Percentiles rank a stretch among this genome's conserved stretches.
Conservation (phyloP, 2,888 invertebrate species). For the Spisula subtruncata region DNA sequence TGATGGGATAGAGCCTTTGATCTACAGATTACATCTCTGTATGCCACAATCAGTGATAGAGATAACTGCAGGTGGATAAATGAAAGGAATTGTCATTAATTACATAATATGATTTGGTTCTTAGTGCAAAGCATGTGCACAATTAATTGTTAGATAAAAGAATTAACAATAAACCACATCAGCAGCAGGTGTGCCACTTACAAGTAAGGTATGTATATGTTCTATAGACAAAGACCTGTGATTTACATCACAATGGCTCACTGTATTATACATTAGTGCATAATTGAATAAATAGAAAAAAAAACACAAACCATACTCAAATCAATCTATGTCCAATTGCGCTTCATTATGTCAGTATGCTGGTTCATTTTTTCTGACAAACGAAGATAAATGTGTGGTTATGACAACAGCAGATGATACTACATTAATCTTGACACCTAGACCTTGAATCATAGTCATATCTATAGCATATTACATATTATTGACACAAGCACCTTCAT, state of each 20-base stretch:
- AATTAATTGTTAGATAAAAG: conserved; percentile 27
- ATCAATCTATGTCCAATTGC: conserved; percentile 20
- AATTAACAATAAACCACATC: neutral
- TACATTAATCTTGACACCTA: neutral
- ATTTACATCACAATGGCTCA: neutral
- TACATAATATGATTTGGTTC: neutral
- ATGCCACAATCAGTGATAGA: neutral
- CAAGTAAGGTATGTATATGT: neutral
- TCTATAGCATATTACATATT: no score
- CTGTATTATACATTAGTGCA: neutral
- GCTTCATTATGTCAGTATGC: neutral
- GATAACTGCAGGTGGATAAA: neutral
- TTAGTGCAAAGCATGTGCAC: conserved; percentile 22
- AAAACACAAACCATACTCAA: neutral
- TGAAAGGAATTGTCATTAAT: conserved; percentile 15
- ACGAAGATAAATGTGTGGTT: no score
- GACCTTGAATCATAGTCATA: no score
- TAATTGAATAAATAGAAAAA: neutral
- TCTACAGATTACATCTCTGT: neutral
- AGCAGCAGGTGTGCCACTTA: neutral
- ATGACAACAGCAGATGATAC: neutral
- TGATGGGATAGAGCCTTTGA: neutral
- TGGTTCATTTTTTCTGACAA: neutral
- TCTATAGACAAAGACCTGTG: neutral
- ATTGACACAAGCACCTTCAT: no score